Percentiles rank a stretch among this genome's conserved stretches.
Evolutionary conservation across 2,888 invertebrate species (phyloP).

Genomic region (Cerceris rybyensis): DNA sequence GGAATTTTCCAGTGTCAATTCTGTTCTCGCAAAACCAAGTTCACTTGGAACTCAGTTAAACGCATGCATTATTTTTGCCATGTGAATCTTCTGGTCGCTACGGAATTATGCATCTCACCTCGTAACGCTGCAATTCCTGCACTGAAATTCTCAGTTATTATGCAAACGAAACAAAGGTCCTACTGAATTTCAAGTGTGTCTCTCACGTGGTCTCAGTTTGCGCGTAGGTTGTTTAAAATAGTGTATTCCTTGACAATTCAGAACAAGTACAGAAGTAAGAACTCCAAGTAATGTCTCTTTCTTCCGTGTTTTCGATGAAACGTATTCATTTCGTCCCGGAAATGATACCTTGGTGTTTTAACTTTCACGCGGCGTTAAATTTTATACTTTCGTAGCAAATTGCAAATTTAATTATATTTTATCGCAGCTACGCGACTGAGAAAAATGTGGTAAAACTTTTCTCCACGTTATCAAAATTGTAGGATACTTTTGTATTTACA

Average conservation of each 20-base stretch:
- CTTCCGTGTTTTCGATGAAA: too few relatives aligned
- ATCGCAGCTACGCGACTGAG: too few relatives aligned
- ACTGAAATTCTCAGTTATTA: conserved; percentile 50
- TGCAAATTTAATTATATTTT: too few relatives aligned
- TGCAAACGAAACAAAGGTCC: conserved; percentile 31
- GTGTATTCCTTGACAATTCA: neutral
- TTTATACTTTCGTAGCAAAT: too few relatives aligned
- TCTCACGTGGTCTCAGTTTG: neutral
- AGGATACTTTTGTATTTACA: too few relatives aligned
- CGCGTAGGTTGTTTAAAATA: neutral
- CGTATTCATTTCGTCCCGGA: too few relatives aligned
- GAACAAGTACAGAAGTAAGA: neutral
- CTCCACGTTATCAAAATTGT: too few relatives aligned
- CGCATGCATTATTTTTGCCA: conserved; percentile 58
- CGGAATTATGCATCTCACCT: conserved; percentile 52
- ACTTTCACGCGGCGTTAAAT: too few relatives aligned
- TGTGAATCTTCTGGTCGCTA: conserved; percentile 47
- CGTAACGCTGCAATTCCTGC: conserved; percentile 49
- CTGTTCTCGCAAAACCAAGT: conserved; percentile 8
- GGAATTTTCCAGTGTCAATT: neutral
- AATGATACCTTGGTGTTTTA: too few relatives aligned
- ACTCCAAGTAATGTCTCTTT: neutral
- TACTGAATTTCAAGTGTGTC: conserved; percentile 31
- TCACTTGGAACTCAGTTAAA: conserved; percentile 28
- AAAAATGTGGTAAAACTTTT: too few relatives aligned